Base-by-base conservation (phyloP, 2,888 invertebrate genomes). In the Scaptomyza flava region DNA sequence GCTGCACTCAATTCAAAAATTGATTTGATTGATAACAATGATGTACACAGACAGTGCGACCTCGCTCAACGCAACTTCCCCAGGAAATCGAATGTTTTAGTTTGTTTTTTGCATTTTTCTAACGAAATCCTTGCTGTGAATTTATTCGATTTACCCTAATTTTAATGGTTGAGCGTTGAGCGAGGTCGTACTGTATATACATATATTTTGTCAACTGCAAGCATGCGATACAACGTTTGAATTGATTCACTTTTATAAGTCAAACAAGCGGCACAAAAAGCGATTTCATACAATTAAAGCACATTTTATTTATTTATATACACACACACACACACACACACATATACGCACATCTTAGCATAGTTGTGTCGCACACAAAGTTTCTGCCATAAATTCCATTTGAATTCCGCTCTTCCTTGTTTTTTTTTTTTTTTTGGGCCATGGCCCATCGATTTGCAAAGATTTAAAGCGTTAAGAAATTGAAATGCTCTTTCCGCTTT, bases 401-500 rank as follows among this genome's bases (percentile, higher is more conserved):
- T 66, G 56, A 68, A 73, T 73, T 57, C 71, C 77, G 53, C 51
- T 69, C 59, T 38, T 73, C 52, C 48, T 45, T 42, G 31, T 27
- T n/a, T n/a, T n/a, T n/a, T n/a, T n/a, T n/a, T n/a, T n/a, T 27
- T 9, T 67, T 69, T 72, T 56, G 68, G 69, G 53, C 63, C 74
- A 78, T 61, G 75, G 68, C 58, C 68, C 62, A 77, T 76, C 79
- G 78, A 76, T 76, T 76, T 74, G 74, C 61, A 38, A 79, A 70
- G 68, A 68, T 79, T 79, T 65, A 78, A 73, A 78, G 74, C 74
- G 75, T 68, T 50, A 79, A 70, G 69, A 79, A 74, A 69, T 73
- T 77, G 68, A 79, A 75, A 63, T 73, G 69, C 69, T 65, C 7
- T 38, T 14, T 14, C 38, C 45, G 36, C 61, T 8, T 14, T 38